Conservation (phyloP, 2,113 vertebrate genomes). For the Dicrurus megarhynchus region DNA sequence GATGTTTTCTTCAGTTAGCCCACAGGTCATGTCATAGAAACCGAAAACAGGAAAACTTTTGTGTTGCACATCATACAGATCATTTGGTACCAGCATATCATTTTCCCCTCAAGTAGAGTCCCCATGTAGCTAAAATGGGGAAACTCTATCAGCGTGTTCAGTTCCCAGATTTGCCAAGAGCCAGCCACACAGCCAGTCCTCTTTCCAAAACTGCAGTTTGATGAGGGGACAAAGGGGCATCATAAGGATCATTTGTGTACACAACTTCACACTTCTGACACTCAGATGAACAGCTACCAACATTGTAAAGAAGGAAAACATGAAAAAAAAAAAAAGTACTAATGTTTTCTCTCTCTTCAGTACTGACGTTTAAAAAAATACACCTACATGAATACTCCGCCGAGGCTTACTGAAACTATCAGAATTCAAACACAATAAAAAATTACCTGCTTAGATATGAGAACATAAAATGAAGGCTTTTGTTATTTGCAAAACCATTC, state of each 20-base stretch:
- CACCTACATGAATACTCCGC: neutral
- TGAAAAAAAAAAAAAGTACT: neutral
- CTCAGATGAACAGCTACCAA: neutral
- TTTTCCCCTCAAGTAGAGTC: neutral
- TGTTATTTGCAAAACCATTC: neutral
- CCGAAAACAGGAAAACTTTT: slow-evolving; percentile 29
- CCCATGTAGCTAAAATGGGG: neutral
- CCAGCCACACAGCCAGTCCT: neutral
- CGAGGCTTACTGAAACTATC: neutral
- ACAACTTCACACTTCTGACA: neutral
- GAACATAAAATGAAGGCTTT: neutral
- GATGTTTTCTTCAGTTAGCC: slow-evolving; percentile 36
- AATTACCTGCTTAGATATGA: neutral
- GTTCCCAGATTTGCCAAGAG: neutral
- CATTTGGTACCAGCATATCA: neutral
- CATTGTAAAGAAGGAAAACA: neutral
- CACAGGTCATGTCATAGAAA: slow-evolving; percentile 30
- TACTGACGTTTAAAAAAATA: neutral
- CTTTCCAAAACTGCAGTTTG: neutral
- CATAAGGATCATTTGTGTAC: neutral
- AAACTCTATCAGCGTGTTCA: neutral
- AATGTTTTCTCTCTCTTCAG: neutral
- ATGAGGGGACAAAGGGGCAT: neutral
- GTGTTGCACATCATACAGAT: slow-evolving; percentile 9
- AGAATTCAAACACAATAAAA: neutral